phyloP scores from a whole-genome alignment of 2,888 invertebrate species.

The Ophioninae sp. region DNA sequence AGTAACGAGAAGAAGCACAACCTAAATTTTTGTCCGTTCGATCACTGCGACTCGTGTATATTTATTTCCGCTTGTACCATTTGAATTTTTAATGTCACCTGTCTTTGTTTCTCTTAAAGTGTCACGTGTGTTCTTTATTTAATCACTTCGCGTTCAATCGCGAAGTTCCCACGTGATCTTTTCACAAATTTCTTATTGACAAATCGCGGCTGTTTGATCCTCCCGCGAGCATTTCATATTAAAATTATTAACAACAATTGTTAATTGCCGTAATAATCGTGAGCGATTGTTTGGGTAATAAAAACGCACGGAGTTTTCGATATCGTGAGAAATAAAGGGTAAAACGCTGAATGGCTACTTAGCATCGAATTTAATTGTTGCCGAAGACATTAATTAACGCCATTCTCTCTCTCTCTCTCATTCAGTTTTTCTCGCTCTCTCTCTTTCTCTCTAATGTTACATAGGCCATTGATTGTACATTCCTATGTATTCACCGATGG shows the following conservation, averaged over 20 bases:
- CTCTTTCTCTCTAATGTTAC: slow-evolving; percentile 67
- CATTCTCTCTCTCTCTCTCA: slow-evolving; percentile 64
- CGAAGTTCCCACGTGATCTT: too few species aligned
- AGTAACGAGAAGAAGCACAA: slow-evolving; percentile 1
- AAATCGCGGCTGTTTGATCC: too few species aligned
- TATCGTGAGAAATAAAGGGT: slow-evolving; percentile 34
- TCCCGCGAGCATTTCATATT: too few species aligned
- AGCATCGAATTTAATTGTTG: slow-evolving; percentile 64
- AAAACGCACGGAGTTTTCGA: slow-evolving; percentile 21
- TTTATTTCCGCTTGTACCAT: background rate
- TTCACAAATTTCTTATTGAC: too few species aligned
- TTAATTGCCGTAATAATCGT: slow-evolving; percentile 34
- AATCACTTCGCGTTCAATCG: background rate
- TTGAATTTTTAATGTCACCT: background rate
- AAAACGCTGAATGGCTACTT: slow-evolving; percentile 55
- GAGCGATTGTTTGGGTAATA: slow-evolving; percentile 38
- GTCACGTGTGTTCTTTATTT: background rate
- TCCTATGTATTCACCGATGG: slow-evolving; percentile 62
- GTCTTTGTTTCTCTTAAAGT: background rate
- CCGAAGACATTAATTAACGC: slow-evolving; percentile 72
- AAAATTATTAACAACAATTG: background rate
- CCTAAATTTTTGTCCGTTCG: background rate
- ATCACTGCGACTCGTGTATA: background rate
- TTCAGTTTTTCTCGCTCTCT: slow-evolving; percentile 59
- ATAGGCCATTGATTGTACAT: slow-evolving; percentile 75